Percentiles rank a stretch among this genome's conserved stretches.
Conservation (phyloP, 2,797 vertebrate genomes). For the Scarus forsteni region DNA sequence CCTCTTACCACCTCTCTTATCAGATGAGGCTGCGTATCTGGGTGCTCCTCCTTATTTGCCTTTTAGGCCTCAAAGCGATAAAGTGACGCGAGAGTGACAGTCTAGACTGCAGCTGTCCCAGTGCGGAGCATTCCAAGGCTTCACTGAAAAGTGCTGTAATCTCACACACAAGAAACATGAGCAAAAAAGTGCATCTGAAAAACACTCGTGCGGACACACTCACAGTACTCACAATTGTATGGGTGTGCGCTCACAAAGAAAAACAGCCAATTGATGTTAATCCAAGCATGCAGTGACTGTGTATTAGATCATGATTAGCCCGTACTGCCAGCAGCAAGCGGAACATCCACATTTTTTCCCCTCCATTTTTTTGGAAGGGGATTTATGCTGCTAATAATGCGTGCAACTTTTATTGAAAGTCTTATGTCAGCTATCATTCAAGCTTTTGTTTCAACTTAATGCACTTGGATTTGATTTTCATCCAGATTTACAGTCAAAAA, state of each 20-base stretch:
- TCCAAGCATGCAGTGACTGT: constrained; percentile 62
- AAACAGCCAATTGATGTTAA: constrained; percentile 58
- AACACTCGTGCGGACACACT: constrained; percentile 22
- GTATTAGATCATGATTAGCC: constrained; percentile 69
- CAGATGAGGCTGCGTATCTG: constrained; percentile 72
- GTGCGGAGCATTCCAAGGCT: constrained; percentile 64
- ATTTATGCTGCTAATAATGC: constrained; percentile 51
- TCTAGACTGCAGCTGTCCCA: constrained; percentile 84
- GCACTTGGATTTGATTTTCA: constrained; percentile 44
- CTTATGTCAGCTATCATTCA: constrained; percentile 57
- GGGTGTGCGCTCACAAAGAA: constrained; percentile 42
- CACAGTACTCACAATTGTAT: constrained; percentile 23
- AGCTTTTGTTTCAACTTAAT: constrained; percentile 26
- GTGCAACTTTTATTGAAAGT: constrained; percentile 40
- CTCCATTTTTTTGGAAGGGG: constrained; percentile 15
- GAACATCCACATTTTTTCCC: constrained; percentile 29
- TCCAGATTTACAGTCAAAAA: constrained; percentile 51
- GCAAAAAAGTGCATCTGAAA: constrained; percentile 8
- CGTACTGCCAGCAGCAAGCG: constrained; percentile 53
- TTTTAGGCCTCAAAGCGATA: constrained; percentile 70
- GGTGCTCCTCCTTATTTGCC: constrained; percentile 68
- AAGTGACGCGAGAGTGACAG: constrained; percentile 71
- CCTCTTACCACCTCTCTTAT: constrained; percentile 74
- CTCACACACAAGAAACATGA: constrained; percentile 5
- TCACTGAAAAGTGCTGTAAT: constrained; percentile 53